Evolutionary conservation across 2,888 invertebrate genomes (phyloP), one percentile per base, ranked within the genome.

Genomic region (Spodoptera exigua): DNA sequence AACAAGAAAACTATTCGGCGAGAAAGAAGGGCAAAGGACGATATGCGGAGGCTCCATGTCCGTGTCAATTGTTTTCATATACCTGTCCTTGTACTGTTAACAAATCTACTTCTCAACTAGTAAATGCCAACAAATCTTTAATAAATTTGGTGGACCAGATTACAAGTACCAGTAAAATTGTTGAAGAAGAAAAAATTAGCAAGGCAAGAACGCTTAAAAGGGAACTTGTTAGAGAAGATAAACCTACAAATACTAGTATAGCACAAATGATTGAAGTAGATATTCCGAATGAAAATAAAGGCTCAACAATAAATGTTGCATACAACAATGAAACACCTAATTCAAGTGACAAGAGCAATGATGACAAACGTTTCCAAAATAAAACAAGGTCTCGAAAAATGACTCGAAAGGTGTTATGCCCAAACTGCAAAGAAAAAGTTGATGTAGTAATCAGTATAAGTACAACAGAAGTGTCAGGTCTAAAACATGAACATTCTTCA

Each of bases 11-110:
- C 53, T 87, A 83, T 55, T 88, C 82, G 60, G 47, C 18, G 18
- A 89, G 81, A 73, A 89, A 81, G 61, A 88, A 87, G 73, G 83
- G 87, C 10, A 79, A 65, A 18, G 81, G 80, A 1, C 86, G 86
- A 53, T 83, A 81, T 11, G 83, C 69, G 3, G 88, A 89, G 70
- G 82, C 90, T 58, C 90, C 90, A 3, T 92, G 91, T 62, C 90
- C 91, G 0, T 90, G 91, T 71, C 89, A 91, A 77, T 74, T 92
- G 59, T 91, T 91, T 80, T 89, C 90, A 4, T 90, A 90, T 58
- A 84, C 86, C 12, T 91, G 90, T 64, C 88, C 90, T 37, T 92
- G 91, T 67, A 82, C 82, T 1, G 83, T 82, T 36, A 81, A 83
- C 49, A 86, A 86, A 69, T 88, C 88, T 11, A 73, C 83, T 1